Base-by-base conservation (phyloP, 2,888 invertebrate genomes). In the Spatulosminthurus flaviceps region DNA sequence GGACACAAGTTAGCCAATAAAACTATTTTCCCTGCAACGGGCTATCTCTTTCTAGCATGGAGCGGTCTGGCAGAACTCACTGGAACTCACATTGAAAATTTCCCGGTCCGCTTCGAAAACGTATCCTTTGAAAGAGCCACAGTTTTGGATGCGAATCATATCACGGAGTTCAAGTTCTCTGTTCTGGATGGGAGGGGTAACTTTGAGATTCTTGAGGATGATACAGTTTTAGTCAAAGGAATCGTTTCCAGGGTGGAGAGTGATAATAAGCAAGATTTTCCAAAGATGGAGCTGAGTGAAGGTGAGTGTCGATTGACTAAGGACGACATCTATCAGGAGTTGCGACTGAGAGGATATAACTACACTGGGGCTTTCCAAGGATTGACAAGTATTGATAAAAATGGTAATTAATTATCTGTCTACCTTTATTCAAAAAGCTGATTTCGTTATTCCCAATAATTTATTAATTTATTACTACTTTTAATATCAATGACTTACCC, bases 111-210 rank as follows among this genome's bases (percentile, higher is more conserved):
- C 1, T 90, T 98, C 84, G 96, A 97, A 88, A 92, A 98, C 88
- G 91, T 98, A 0, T 92, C 94, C 84, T 95, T 98, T 88, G 93
- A 93, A 86, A 92, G 96, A 79, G 97, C 98, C 7, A 98, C 98
- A 2, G 95, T 97, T 84, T 90, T 98, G 88, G 94, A 94, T 22
- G 94, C 94, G 87, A 93, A 94, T 81, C 92, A 87, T 83, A 88
- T 91, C 0, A 92, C 94, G 51, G 93, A 93, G 86, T 95, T 96
- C 87, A 89, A 93, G 28, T 89, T 96, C 66, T 22, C 67, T n/a
- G 34, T 79, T 1, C 34, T 78, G 43, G 69, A 79, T 0, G 93
- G 93, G 69, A 91, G 92, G 41, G 93, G 95, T 22, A 92, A 93
- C 83, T 97, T 97, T 89, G 96, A 96, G 87, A 92, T 97, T 79